Conservation (phyloP, 2,113 vertebrate species). For the Romanogobio albipinnatus region DNA sequence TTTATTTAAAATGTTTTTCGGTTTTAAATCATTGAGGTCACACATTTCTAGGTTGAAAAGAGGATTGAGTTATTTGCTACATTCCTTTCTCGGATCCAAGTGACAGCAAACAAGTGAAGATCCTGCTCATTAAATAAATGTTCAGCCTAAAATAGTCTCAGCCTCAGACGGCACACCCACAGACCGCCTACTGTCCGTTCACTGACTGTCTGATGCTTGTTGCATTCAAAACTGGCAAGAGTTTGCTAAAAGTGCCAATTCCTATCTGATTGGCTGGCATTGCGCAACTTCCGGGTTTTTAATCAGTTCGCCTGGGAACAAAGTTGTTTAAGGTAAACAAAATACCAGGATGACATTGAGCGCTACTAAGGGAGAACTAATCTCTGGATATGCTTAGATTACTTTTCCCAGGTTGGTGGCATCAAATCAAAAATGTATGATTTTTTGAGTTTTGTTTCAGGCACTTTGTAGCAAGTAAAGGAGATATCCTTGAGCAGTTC, state of each 20-base stretch:
- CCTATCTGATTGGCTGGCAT: background rate
- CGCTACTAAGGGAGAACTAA: background rate
- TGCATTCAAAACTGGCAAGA: background rate
- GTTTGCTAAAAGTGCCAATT: background rate
- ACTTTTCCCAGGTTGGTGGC: background rate
- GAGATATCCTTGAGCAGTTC: background rate
- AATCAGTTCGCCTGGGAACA: background rate
- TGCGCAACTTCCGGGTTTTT: background rate
- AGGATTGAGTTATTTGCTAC: background rate
- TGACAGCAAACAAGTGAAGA: conserved; percentile 27
- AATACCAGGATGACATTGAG: background rate
- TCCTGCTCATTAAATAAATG: conserved; percentile 26
- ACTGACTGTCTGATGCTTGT: conserved; percentile 8
- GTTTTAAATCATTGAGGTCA: background rate
- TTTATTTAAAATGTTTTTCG: too few relatives aligned
- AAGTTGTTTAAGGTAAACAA: background rate
- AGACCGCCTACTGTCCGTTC: conserved; percentile 7
- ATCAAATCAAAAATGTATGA: too few relatives aligned
- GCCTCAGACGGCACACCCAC: background rate
- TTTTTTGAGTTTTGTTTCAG: background rate
- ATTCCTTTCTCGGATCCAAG: background rate
- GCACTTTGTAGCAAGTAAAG: background rate
- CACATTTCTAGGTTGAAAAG: background rate
- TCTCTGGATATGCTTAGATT: background rate
- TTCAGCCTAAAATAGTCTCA: background rate